Base-by-base conservation (phyloP, 2,797 vertebrate species). In the Pseudochaenichthys georgianus region DNA sequence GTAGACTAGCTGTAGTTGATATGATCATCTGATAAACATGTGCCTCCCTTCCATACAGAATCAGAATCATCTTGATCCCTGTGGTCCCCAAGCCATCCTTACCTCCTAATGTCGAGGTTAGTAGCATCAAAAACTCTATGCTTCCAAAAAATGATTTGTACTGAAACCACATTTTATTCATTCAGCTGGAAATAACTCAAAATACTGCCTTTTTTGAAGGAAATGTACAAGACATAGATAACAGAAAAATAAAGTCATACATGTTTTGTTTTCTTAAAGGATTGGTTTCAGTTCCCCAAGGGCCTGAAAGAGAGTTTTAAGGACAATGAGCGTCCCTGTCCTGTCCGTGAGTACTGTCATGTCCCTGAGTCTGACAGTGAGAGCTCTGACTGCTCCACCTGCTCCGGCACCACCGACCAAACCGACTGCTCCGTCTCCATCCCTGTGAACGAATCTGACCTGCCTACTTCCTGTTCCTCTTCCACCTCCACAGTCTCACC, bases 211-310 rank as follows among this genome's bases (percentile, higher is more conserved):
- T 17, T 13, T 53, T 10, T 45, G 10, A 61, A 42, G 31, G 12
- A 58, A 13, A 47, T 10, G 21, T 19, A 43, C n/a, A 50, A 19
- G 50, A 45, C 64, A 67, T 13, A 17, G 41, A 13, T 52, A 3
- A 50, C 3, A 12, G 34, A 2, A 38, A 65, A 67, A 31, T 17
- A 23, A 58, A 70, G 1, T 45, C 43, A 45, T 46, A 21, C 0
- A 28, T 5, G 28, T 28, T 28, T 28, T 28, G 3, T 28, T 28
- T 46, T 38, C 47, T 61, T 59, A 9, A 82, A 98, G 97, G 95
- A 96, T 58, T 98, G 96, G 97, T 93, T 95, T 4, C 93, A 95
- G 13, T 94, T 96, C 75, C 93, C 97, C 72, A 97, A 98, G 93
- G 95, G 95, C 1, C 34, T 96, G 1, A 86, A 96, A 58, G 96